These are phyloP conservation scores for Daboia siamensis DNA, from an alignment of 2,113 vertebrate genomes.

Conservation along the genomic window DNA sequence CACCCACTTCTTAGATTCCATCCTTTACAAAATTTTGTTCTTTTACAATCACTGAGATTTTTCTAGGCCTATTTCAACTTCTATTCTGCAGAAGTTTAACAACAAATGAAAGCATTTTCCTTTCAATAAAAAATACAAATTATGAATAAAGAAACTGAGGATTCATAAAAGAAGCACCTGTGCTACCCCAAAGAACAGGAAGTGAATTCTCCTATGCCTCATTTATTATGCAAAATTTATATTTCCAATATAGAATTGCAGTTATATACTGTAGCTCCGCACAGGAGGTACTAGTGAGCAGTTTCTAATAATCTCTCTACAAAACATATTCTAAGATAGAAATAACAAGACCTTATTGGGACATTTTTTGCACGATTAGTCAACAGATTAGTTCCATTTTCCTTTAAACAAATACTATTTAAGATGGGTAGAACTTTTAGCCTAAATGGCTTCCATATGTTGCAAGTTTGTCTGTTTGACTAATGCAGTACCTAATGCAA, in stretches of 20 bases:
- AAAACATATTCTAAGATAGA: constrained; percentile 3
- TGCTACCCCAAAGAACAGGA: neutral
- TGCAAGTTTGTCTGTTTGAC: neutral
- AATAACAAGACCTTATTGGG: neutral
- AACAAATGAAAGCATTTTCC: neutral
- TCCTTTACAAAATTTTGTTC: no score
- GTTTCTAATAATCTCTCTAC: neutral
- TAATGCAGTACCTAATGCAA: constrained; percentile 2
- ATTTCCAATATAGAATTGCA: neutral
- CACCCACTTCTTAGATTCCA: no score
- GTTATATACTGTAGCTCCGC: neutral
- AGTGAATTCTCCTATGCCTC: neutral
- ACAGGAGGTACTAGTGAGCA: neutral
- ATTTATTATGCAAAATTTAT: neutral
- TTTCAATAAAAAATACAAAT: neutral
- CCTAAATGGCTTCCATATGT: neutral
- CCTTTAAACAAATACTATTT: neutral
- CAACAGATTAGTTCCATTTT: constrained; percentile 9
- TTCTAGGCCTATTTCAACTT: neutral
- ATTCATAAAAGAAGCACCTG: neutral
- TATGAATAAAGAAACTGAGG: neutral
- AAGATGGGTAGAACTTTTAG: neutral
- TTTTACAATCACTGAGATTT: neutral
- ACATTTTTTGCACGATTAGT: neutral
- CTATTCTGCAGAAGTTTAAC: neutral